Percentiles rank a stretch among this genome's conserved stretches.
These are phyloP conservation scores for Pterois miles DNA, from an alignment of 2,797 vertebrate genomes.

Conservation along the genomic window DNA sequence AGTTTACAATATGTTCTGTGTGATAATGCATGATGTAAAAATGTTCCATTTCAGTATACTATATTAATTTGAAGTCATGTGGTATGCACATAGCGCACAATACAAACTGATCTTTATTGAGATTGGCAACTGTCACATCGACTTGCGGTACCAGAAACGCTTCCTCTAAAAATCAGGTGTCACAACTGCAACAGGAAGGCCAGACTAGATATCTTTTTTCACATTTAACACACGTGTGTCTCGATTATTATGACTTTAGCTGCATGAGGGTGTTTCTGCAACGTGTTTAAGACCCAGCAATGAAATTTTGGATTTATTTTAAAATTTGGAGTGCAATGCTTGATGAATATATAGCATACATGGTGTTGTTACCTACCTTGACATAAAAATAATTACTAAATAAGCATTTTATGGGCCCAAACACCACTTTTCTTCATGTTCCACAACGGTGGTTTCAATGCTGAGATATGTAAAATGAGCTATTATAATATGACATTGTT, in stretches of 20 bases:
- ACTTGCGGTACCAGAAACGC: slow-evolving; percentile 51
- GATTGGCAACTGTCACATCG: slow-evolving; percentile 12
- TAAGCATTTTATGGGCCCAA: too few relatives aligned
- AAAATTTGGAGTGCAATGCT: too few relatives aligned
- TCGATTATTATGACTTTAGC: background rate
- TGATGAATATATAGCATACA: too few relatives aligned
- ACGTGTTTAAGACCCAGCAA: too few relatives aligned
- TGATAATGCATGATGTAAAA: background rate
- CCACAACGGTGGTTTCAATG: too few relatives aligned
- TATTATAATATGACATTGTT: too few relatives aligned
- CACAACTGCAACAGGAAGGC: slow-evolving; percentile 24
- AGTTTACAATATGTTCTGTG: background rate
- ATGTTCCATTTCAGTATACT: background rate
- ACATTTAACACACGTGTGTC: background rate
- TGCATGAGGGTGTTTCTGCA: too few relatives aligned
- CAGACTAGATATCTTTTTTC: background rate
- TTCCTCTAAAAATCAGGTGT: slow-evolving; percentile 70
- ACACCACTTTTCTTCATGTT: too few relatives aligned
- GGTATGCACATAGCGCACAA: background rate
- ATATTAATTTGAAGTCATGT: background rate
- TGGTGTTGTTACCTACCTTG: too few relatives aligned
- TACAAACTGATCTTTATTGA: slow-evolving; percentile 53
- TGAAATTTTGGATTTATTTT: too few relatives aligned
- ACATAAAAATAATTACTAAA: too few relatives aligned
- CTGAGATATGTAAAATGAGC: too few relatives aligned